Base-by-base conservation (phyloP, 2,113 vertebrate species). In the Lontra canadensis region DNA sequence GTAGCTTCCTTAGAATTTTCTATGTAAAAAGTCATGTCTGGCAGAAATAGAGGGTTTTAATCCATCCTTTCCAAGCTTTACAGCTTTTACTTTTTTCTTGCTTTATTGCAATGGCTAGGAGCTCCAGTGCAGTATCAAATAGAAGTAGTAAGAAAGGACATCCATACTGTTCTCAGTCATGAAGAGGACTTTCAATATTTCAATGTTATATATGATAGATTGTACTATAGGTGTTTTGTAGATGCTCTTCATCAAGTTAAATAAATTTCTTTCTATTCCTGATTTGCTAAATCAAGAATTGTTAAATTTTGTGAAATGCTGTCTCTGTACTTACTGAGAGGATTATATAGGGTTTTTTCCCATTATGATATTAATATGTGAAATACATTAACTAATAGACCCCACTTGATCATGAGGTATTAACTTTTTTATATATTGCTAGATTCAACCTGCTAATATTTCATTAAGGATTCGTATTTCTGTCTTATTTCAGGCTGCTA, bases 271-370 rank as follows among this genome's bases (percentile, higher is more conserved):
- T 91, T 74, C 80, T n/a, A 78, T 78, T 47, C 42, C 65, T 91
- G 36, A 90, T 57, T 92, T 97, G 39, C 39, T 94, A 36, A 87
- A 7, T 95, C 65, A 96, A 85, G n/a, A 95, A 95, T 69, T 90
- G 23, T 11, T 92, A 31, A 92, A 55, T 80, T 90, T 88, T 94
- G 31, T 61, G 18, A 76, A 90, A 94, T 67, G 42, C 6, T 92
- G 73, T 90, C 83, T 63, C 69, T 88, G 39, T 47, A 87, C 17
- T 69, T 92, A 34, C 15, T 96, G 57, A 86, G 20, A 96, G 52
- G 7, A 73, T 23, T 61, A 25, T 36, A 21, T 61, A 3, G 34
- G 65, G 4, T 42, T 74, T 90, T 81, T 69, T 39, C 84, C 23
- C 34, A 42, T 92, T 88, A 44, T 67, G 47, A 47, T 89, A 20